Base-by-base conservation (phyloP, 2,113 vertebrate species). In the Podarcis raffonei region DNA sequence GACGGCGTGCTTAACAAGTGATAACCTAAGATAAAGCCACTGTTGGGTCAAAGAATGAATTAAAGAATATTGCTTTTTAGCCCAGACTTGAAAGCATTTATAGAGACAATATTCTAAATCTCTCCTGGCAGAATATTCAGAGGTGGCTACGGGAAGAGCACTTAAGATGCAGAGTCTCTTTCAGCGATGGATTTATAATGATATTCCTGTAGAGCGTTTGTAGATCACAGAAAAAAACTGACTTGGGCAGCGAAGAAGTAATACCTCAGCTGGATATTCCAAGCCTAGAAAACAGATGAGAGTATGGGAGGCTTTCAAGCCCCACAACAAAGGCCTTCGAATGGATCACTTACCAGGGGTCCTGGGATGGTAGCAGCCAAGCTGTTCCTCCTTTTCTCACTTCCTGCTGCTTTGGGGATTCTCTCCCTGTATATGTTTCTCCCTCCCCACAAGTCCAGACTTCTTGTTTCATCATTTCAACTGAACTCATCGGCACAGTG, bases 1-100 rank as follows among this genome's bases (percentile, higher is more conserved):
- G 93, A 78, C 84, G 59, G 87, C 86, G 89, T 90, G 91, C 91
- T 94, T 94, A 95, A 93, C 93, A 95, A 95, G 87, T 90, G 95
- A 95, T 95, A 96, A 95, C 95, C 91, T 94, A 89, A 95, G 95
- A 96, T 95, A 96, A 96, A 93, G 88, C 87, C 91, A 91, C 88
- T 83, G 83, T 88, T 95, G 93, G 94, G 95, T 95, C 95, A 95
- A 94, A 95, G 92, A 89, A 94, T 94, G 93, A 94, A 95, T 95
- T 95, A 94, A 95, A 95, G 92, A 95, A 95, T 90, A 90, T 95
- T 94, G 90, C 95, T 93, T 94, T 62, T 95, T 96, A 95, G 92
- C 94, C 92, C 95, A 94, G 90, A 95, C 94, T 95, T 94, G 94
- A 96, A 95, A 95, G 92, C 90, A 90, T 94, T 95, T 94, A 94